Conservation (phyloP, 2,113 vertebrate species). For the Gadus chalcogrammus region DNA sequence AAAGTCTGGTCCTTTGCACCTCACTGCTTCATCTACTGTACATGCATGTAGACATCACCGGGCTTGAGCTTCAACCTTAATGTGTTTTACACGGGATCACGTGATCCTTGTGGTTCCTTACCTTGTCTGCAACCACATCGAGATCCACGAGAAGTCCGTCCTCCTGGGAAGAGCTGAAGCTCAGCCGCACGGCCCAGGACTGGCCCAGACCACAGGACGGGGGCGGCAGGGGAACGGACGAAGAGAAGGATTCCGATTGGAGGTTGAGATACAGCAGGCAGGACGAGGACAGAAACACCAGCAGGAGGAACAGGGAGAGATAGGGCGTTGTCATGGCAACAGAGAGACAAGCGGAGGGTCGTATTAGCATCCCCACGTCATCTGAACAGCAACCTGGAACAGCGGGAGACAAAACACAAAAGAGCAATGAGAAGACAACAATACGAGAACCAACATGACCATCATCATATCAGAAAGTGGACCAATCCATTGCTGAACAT, state of each 20-base stretch:
- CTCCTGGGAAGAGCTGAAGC: conserved; percentile 31
- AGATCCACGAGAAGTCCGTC: conserved; percentile 63
- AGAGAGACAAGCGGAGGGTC: conserved; percentile 26
- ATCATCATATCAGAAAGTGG: background rate
- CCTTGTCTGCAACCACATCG: conserved; percentile 73
- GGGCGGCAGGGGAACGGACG: conserved; percentile 16
- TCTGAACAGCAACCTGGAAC: conserved; percentile 57
- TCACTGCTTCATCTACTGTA: too few species aligned
- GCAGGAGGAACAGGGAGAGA: conserved; percentile 44
- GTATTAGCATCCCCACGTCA: conserved; percentile 56
- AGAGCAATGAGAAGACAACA: background rate
- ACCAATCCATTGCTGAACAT: too few species aligned
- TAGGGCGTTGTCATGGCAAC: conserved; percentile 62
- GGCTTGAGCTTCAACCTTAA: background rate
- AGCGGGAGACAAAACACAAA: background rate
- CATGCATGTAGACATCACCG: too few species aligned
- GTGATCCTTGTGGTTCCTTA: conserved; percentile 43
- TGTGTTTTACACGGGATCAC: background rate
- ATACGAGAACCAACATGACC: background rate
- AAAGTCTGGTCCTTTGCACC: too few species aligned
- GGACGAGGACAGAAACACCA: conserved; percentile 42
- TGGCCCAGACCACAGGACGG: conserved; percentile 60
- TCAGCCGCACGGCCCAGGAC: conserved; percentile 84
- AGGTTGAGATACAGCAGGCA: conserved; percentile 50
- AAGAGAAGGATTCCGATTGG: conserved; percentile 22